A percentile compares a stretch with the other conserved stretches of the same genome.
Conservation (phyloP, 2,113 vertebrate species). For the Elgaria multicarinata region DNA sequence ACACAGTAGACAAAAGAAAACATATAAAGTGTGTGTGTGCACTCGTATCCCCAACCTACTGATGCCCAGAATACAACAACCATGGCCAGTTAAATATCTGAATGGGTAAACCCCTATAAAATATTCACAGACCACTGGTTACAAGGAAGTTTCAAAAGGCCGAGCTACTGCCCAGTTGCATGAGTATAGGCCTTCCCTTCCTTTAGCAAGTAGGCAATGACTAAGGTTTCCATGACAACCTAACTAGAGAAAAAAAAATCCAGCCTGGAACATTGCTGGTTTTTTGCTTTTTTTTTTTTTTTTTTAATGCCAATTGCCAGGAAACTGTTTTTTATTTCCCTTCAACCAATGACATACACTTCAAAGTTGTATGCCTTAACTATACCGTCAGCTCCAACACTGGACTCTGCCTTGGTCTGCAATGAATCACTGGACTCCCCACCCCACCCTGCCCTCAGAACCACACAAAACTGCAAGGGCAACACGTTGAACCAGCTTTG, state of each 20-base stretch:
- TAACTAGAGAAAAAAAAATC: background rate
- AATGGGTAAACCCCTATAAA: background rate
- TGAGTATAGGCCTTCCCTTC: background rate
- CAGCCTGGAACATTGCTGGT: background rate
- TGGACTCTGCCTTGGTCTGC: background rate
- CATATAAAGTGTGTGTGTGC: too few species aligned
- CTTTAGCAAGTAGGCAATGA: background rate
- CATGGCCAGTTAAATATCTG: background rate
- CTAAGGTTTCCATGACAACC: background rate
- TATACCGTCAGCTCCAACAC: too few species aligned
- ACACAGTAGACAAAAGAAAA: too few species aligned
- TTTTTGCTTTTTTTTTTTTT: too few species aligned
- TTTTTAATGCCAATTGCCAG: background rate
- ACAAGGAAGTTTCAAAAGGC: background rate
- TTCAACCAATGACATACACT: too few species aligned
- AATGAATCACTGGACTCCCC: too few species aligned
- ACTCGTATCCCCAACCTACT: background rate
- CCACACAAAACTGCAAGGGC: too few species aligned
- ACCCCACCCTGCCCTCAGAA: too few species aligned
- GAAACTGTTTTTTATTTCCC: too few species aligned
- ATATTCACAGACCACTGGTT: background rate
- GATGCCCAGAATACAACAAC: background rate
- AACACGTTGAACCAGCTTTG: too few species aligned
- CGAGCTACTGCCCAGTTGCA: background rate
- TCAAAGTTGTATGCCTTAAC: too few species aligned